These are phyloP conservation scores for Tuta absoluta DNA, from an alignment of 2,888 invertebrate genomes.

Conservation along the genomic window DNA sequence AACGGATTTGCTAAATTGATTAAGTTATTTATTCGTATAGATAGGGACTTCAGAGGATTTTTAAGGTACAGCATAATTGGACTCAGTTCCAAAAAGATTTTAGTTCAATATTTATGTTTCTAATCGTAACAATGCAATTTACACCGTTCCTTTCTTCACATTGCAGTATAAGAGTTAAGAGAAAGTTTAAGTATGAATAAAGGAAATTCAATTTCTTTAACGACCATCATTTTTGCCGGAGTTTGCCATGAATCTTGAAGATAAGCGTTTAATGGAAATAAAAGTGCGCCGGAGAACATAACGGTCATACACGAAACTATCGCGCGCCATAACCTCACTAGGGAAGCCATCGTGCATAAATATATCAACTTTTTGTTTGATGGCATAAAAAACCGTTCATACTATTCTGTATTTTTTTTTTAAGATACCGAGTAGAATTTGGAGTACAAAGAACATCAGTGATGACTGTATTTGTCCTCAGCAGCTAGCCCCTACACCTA, in stretches of 20 bases:
- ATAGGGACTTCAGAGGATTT: no score
- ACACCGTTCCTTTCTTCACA: not conserved
- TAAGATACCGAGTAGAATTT: not conserved
- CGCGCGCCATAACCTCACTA: conserved; percentile 55
- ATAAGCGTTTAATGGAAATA: conserved; percentile 74
- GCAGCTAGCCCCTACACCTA: not conserved
- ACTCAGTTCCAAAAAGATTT: no score
- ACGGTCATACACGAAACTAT: conserved; percentile 64
- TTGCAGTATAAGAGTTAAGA: conserved; percentile 23
- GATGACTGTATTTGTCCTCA: not conserved
- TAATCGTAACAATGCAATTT: no score
- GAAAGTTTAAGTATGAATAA: conserved; percentile 60
- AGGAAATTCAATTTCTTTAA: conserved; percentile 72
- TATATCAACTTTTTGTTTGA: conserved; percentile 53
- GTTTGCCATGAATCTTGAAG: conserved; percentile 69
- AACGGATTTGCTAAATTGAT: no score
- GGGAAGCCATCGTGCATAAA: conserved; percentile 58
- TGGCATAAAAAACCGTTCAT: no score
- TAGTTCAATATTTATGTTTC: no score
- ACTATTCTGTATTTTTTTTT: not conserved
- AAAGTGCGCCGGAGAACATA: conserved; percentile 59
- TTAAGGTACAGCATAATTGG: no score
- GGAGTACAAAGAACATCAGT: not conserved
- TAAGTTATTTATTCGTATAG: no score
- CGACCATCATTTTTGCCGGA: conserved; percentile 68